Evolutionary conservation across 2,113 vertebrate species (phyloP).

Genomic region (Petromus typicus): DNA sequence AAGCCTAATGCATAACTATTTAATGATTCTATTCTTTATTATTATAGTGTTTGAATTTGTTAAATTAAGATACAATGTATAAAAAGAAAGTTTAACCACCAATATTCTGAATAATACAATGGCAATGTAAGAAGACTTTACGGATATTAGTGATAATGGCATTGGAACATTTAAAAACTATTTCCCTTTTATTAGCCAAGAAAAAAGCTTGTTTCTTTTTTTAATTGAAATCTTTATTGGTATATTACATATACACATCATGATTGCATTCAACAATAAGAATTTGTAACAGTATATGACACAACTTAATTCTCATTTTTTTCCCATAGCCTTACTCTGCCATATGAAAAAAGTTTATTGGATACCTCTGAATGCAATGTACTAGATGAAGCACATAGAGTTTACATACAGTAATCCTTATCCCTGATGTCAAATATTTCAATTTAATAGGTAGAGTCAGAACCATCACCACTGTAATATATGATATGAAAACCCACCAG

Average conservation of each 20-base stretch:
- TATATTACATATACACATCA: too few species aligned
- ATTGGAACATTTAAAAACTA: not conserved
- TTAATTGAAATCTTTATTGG: too few species aligned
- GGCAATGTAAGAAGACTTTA: not conserved
- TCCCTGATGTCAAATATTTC: not conserved
- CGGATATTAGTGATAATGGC: not conserved
- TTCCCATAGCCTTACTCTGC: too few species aligned
- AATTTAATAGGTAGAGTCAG: not conserved
- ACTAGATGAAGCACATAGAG: not conserved
- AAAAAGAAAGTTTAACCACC: not conserved
- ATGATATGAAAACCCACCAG: not conserved
- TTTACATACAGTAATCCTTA: not conserved
- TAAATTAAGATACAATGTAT: not conserved
- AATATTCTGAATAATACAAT: not conserved
- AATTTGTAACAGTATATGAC: too few species aligned
- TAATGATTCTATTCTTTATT: not conserved
- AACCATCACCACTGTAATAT: not conserved
- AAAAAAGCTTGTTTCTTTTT: too few species aligned
- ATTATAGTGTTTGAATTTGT: not conserved
- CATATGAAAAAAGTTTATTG: too few species aligned
- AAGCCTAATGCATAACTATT: not conserved
- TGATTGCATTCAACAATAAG: too few species aligned
- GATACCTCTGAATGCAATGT: not conserved
- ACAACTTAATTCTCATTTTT: too few species aligned
- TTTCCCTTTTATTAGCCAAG: not conserved